Conservation (phyloP, 2,797 vertebrate genomes). For the Chloroceryle inda region DNA sequence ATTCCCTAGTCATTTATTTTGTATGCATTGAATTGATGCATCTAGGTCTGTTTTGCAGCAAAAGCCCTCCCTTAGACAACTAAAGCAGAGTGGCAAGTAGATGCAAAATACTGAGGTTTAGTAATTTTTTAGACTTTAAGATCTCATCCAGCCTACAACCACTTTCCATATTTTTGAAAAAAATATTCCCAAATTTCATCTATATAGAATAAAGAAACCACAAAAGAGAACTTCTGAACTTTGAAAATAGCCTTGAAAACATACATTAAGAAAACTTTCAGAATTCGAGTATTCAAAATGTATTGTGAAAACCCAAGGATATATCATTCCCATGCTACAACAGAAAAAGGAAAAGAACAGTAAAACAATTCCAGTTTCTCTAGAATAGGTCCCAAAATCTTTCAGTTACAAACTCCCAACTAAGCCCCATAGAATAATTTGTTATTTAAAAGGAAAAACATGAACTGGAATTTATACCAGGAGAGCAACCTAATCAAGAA, state of each 20-base stretch:
- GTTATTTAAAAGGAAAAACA: conserved; percentile 19
- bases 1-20: neutral
- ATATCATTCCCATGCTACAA: neutral
- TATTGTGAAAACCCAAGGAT: conserved; percentile 9
- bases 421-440: neutral
- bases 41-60: neutral
- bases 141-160: neutral
- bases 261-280: neutral
- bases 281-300: neutral
- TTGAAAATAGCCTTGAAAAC: neutral
- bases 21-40: neutral
- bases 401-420: neutral
- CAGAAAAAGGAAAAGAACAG: neutral
- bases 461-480: conserved; percentile 11
- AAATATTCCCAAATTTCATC: neutral
- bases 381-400: neutral
- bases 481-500: conserved; percentile 13
- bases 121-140: neutral
- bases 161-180: neutral
- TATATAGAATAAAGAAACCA: neutral
- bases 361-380: neutral
- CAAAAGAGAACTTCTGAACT: neutral
- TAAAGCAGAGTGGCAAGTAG: neutral
- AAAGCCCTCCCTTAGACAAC: neutral
- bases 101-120: neutral